Evolutionary conservation across 2,113 vertebrate species (phyloP), one percentile per base, ranked within the genome.

Genomic region (Oxygymnocypris stewartii): DNA sequence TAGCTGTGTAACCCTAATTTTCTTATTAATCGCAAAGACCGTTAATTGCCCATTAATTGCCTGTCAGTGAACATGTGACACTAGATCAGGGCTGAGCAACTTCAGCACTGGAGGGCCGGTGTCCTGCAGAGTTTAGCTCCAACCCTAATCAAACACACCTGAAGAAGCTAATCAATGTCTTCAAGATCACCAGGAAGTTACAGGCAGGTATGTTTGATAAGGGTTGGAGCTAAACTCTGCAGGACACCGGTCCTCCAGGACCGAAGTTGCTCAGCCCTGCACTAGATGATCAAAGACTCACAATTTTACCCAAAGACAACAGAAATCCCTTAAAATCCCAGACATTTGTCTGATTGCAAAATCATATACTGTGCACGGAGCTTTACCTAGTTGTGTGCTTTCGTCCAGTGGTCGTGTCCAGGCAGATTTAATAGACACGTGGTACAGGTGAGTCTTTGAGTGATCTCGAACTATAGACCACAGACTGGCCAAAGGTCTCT

Each of bases 361-460:
- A 74, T 12, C 9, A 2, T 42, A 74, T 23, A 23, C 4, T 74
- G 71, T 42, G 40, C 37, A 42, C 37, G 65, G 35, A 28, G 16
- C 25, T 96, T 95, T 90, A 99, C 98, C 97, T 89, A 99, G 92
- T 91, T 97, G 96, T 90, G 97, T 97, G 77, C 93, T 94, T 91
- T 95, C 95, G 93, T 96, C 96, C 89, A 98, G 94, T 92, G 95
- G 96, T 85, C 96, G 96, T 40, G 98, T 93, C 92, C 93, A 95
- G 14, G 95, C 95, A 67, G 94, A 96, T 71, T 92, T 96, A 86
- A 99, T 93, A 0, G 96, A 95, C 88, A 94, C 94, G 90, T 99
- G 95, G 0, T 97, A 99, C 16, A 96, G 90, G 9, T 95, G 96
- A 92, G 94, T 94, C 89, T 96, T 96, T 88, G 95, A 96, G 80